Evolutionary conservation across 2,888 invertebrate species (phyloP).

Genomic region (Dryobota labecula): DNA sequence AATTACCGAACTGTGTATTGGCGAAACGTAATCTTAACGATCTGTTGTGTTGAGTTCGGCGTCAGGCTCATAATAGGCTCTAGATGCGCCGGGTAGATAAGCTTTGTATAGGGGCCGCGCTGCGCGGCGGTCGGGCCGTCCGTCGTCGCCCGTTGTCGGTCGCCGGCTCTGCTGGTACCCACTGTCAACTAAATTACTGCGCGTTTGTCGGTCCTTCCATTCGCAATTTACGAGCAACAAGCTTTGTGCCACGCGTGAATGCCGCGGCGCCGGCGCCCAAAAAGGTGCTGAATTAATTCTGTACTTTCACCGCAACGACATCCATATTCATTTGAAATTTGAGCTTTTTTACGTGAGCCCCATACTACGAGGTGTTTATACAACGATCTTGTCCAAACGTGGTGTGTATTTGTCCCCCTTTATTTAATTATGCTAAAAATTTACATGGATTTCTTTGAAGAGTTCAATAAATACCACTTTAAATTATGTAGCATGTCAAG

Average conservation of each 20-base stretch:
- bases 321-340: constrained; percentile 72
- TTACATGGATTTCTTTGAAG: constrained; percentile 39
- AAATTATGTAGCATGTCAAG: constrained; percentile 15
- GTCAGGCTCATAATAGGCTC: constrained; percentile 88
- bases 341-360: constrained; percentile 66
- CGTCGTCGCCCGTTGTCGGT: constrained; percentile 59
- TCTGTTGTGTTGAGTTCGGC: constrained; percentile 80
- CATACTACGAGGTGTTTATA: constrained; percentile 59
- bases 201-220: constrained; percentile 86
- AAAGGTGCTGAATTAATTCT: constrained; percentile 73
- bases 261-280: constrained; percentile 78
- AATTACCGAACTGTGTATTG: constrained; percentile 65
- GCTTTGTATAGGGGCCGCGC: constrained; percentile 74
- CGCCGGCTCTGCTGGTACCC: constrained; percentile 68
- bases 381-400: constrained; percentile 42
- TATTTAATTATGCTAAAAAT: constrained; percentile 36
- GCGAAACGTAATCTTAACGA: constrained; percentile 78
- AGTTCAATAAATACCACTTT: constrained; percentile 28
- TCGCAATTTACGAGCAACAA: constrained; percentile 86
- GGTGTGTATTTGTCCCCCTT: constrained; percentile 36
- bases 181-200: constrained; percentile 89
- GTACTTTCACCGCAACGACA: constrained; percentile 73
- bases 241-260: constrained; percentile 75
- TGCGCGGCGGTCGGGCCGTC: constrained; percentile 70
- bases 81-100: constrained; percentile 87